Conservation (phyloP, 2,888 invertebrate genomes). For the Brenthis ino region DNA sequence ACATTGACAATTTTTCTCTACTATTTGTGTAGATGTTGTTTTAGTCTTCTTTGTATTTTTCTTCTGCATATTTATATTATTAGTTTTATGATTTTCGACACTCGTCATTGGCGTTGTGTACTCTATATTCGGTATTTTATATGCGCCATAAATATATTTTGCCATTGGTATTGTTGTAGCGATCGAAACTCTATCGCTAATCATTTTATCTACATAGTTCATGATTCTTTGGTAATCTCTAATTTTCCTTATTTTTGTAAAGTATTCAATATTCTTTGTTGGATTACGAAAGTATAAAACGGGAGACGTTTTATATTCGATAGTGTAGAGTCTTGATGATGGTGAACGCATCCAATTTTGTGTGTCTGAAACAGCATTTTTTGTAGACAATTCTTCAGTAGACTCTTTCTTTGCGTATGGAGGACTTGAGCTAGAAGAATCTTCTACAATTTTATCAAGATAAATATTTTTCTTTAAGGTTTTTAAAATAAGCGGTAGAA, state of each 20-base stretch:
- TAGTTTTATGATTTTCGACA: slow-evolving; percentile 12
- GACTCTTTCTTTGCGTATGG: slow-evolving; percentile 45
- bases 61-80: not conserved
- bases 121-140: slow-evolving; percentile 34
- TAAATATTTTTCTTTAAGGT: slow-evolving; percentile 59
- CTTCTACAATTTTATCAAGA: slow-evolving; percentile 56
- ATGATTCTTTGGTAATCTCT: slow-evolving; percentile 65
- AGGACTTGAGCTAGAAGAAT: slow-evolving; percentile 51
- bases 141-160: slow-evolving; percentile 38
- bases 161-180: slow-evolving; percentile 46
- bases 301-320: slow-evolving; percentile 62
- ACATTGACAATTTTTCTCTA: slow-evolving; percentile 52
- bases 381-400: slow-evolving; percentile 51
- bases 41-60: slow-evolving; percentile 10
- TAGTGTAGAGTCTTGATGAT: slow-evolving; percentile 50
- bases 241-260: slow-evolving; percentile 62
- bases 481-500: slow-evolving; percentile 63
- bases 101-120: slow-evolving; percentile 33
- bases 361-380: slow-evolving; percentile 51
- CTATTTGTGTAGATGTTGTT: slow-evolving; percentile 18
- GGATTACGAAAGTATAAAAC: slow-evolving; percentile 54
- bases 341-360: slow-evolving; percentile 56
- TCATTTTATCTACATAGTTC: slow-evolving; percentile 68
- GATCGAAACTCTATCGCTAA: slow-evolving; percentile 53
- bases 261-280: slow-evolving; percentile 62